Evolutionary conservation across 2,888 invertebrate genomes (phyloP).

Genomic region (Limnephilus lunatus): DNA sequence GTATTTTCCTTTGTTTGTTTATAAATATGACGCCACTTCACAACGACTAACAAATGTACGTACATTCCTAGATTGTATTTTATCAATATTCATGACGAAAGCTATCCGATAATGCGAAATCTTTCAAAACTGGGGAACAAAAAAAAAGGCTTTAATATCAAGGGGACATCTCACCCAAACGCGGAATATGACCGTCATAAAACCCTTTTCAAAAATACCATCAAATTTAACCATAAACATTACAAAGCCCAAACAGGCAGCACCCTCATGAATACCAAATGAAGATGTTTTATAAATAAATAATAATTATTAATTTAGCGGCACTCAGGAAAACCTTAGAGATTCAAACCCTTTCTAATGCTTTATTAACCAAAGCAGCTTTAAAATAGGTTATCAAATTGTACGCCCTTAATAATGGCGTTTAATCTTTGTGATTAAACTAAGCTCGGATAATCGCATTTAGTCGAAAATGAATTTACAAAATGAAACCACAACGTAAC

Average conservation of each 20-base stretch:
- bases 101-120: background rate
- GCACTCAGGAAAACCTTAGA: background rate
- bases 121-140: background rate
- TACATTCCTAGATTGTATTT: too few species aligned
- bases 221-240: background rate
- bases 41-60: too few species aligned
- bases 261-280: background rate
- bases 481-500: constrained; percentile 2
- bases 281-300: background rate
- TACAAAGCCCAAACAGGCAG: background rate
- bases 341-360: background rate
- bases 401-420: background rate
- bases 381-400: background rate
- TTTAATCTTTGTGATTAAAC: background rate
- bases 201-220: background rate
- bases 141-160: background rate
- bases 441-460: background rate
- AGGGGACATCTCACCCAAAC: background rate
- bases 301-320: background rate
- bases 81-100: too few species aligned
- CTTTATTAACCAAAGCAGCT: background rate
- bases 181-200: background rate
- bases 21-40: too few species aligned
- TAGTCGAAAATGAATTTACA: background rate
- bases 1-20: too few species aligned